Base-by-base conservation (phyloP, 2,113 vertebrate genomes). In the Lophura nycthemera region DNA sequence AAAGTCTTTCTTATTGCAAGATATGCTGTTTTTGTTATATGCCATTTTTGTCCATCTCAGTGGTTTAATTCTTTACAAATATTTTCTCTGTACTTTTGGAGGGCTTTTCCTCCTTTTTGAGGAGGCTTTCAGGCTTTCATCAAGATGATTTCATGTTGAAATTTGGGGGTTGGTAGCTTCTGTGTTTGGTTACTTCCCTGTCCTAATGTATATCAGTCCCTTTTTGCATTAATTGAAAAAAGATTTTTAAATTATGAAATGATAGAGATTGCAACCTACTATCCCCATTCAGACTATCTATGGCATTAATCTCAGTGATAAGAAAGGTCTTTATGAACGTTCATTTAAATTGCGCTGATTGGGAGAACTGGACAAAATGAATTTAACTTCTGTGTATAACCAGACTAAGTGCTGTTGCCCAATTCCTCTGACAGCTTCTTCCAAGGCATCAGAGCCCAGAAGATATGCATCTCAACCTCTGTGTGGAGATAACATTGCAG, bases 1-100 rank as follows among this genome's bases (percentile, higher is more conserved):
- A 93, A 92, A 92, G 74, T 83, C 90, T 95, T 97, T 96, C 71
- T 87, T 78, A 82, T 52, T 89, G 77, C 74, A 78, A 38, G 80
- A 52, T 56, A 32, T 94, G 20, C 65, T 47, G 32, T 61, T 79
- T 56, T 43, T n/a, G 47, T 54, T 56, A 66, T 66, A 18, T 88
- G 56, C 72, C 2, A 1, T 12, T 93, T 93, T 69, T 90, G 43
- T 89, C 88, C 18, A 88, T 73, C 76, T 94, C 43, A 4, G 65
- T 69, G 32, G 43, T 67, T 67, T 45, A 88, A 42, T 88, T 83
- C 65, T 69, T 65, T 50, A 60, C 75, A 72, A 91, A 78, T 78
- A 54, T 91, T 90, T 89, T 90, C 36, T 90, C 70, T 91, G 36
- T 88, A 45, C 69, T 86, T 94, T 82, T 45, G 27, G 45, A 61